Base-by-base conservation (phyloP, 2,888 invertebrate genomes). In the Napeogenes inachia region DNA sequence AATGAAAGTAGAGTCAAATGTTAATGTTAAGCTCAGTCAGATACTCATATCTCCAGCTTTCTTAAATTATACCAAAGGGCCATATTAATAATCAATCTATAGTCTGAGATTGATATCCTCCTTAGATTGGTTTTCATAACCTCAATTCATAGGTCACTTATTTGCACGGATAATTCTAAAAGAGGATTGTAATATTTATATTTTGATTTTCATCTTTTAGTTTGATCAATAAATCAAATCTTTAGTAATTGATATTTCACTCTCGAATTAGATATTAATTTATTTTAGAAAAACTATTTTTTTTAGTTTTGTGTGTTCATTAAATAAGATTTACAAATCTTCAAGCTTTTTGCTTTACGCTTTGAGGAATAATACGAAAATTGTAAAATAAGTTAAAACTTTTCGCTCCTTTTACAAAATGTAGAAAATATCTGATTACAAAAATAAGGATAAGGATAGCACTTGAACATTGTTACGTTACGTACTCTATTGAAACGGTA, bases 401-500 rank as follows among this genome's bases (percentile, higher is more conserved):
- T 42, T 42, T 42, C 42, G 10, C 42, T 42, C 10, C 10, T 21
- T 21, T 21, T 21, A 21, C 10, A 42, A 42, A 42, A 42, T 10
- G 10, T 42, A 45, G 35, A 61, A 59, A 62, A 50, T 58, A 62
- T 62, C 58, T 53, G 56, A 54, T 59, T 64, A 63, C 62, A 68
- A 68, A 66, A 63, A 68, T 68, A 67, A 62, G 66, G 61, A 60
- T 65, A 65, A 63, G 67, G 65, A 66, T 63, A 60, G 65, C 62
- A 64, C 61, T 56, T 64, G 61, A 65, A 66, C 67, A 65, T 65
- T 65, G 64, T 67, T 64, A 64, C 61, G 54, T 57, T 62, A 67
- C 64, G 61, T 61, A 59, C 64, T 64, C 68, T 66, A 71, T 71
- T 74, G 70, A 72, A 72, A 73, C 68, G 71, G 67, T 68, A 69